Base-by-base conservation (phyloP, 2,113 vertebrate genomes). In the Alexandromys fortis region DNA sequence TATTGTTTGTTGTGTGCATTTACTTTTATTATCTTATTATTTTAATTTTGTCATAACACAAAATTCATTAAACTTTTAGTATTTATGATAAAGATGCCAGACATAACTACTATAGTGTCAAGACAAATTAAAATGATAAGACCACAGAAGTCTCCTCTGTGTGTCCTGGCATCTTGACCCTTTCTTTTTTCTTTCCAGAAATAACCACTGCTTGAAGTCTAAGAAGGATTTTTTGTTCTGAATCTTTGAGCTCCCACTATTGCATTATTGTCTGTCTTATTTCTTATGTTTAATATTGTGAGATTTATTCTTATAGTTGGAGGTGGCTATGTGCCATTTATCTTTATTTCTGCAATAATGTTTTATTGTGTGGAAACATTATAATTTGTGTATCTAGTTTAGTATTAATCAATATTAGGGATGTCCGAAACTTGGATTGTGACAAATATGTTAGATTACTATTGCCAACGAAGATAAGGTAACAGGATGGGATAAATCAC, bases 331-430 rank as follows among this genome's bases (percentile, higher is more conserved):
- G 38, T 73, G 52, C 38, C 3, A 58, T 79, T 83, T 90, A 35
- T 89, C 89, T 89, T 96, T 70, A 83, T 90, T 88, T 93, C 81
- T 92, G 4, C 81, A 68, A 75, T 33, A 85, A 1, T 38, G 85
- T 92, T 94, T 94, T 5, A 67, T 73, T 81, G 65, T 68, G 73
- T 42, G 35, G 78, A 49, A 19, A 58, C 33, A 35, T 9, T 4
- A 89, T n/a, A 49, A 33, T 89, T 89, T 95, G 45, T 82, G 30
- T 35, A 26, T 52, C 5, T 13, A 82, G 9, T 70, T 94, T 91
- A 47, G 7, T 81, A 17, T 78, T 67, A 26, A 89, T 94, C 55
- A 83, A 42, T 89, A n/a, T n/a, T 42, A 8, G 3, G 11, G 22
- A 33, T 47, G 70, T 95, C 89, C 11, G 35, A 76, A 22, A 86